A percentile compares a stretch with the other conserved stretches of the same genome.
Evolutionary conservation across 2,113 vertebrate species (phyloP).

Genomic region (Electrona antarctica): DNA sequence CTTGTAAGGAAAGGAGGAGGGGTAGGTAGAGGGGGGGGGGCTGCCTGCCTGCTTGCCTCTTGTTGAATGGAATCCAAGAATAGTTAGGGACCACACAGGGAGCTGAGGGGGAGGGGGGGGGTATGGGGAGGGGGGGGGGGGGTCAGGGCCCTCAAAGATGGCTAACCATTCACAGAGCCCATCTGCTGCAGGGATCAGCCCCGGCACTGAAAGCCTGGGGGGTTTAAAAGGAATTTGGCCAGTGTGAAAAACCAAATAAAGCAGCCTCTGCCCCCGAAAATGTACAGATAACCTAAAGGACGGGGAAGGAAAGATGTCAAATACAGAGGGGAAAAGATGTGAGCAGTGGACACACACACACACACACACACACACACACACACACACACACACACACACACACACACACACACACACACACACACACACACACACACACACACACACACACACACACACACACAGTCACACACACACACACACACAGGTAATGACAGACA

Average conservation of each 20-base stretch:
- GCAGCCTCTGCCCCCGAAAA: constrained; percentile 70
- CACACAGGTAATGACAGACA: constrained; percentile 30
- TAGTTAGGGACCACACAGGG: constrained; percentile 97
- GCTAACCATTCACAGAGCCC: constrained; percentile 91
- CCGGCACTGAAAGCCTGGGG: constrained; percentile 79
- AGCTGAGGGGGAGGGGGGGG: constrained; percentile 68
- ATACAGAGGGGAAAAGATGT: constrained; percentile 15
- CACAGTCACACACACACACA: no score
- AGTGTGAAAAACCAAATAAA: constrained; percentile 87
- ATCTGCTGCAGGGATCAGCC: constrained; percentile 90
- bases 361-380: no score
- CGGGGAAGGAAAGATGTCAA: constrained; percentile 25
- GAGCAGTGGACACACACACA: no score
- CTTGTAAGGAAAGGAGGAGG: constrained; percentile 67
- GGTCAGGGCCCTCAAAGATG: constrained; percentile 87
- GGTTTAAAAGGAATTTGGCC: constrained; percentile 87
- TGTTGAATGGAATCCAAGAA: constrained; percentile 96
- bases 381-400: no score
- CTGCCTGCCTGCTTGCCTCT: constrained; percentile 79
- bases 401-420: no score
- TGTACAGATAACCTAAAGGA: constrained; percentile 68
- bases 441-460: no score
- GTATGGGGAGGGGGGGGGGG: constrained; percentile 62
- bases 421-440: no score
- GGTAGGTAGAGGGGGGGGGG: constrained; percentile 58